These are phyloP conservation scores for Calcarius lapponicus DNA, from an alignment of 2,797 vertebrate genomes.

Conservation along the genomic window DNA sequence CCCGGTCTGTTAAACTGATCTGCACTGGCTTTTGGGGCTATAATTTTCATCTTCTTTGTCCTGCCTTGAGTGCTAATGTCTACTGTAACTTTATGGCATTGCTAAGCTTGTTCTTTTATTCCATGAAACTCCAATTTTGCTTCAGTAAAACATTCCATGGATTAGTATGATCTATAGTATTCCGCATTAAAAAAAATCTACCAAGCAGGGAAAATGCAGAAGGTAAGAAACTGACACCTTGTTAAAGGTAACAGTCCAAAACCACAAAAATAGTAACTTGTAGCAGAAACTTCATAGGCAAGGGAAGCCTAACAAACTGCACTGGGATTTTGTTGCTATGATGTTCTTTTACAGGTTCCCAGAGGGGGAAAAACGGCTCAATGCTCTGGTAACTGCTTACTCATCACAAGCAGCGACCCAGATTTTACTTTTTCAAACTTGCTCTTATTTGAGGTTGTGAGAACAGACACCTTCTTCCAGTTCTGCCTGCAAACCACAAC, in stretches of 20 bases:
- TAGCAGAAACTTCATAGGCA: not conserved
- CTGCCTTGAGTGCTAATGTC: not conserved
- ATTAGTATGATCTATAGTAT: not conserved
- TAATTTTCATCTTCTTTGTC: not conserved
- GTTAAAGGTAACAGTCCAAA: not conserved
- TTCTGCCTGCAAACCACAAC: conserved; percentile 18
- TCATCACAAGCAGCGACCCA: conserved; percentile 51
- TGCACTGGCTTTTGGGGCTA: not conserved
- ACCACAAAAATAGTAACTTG: not conserved
- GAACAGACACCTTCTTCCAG: conserved; percentile 13
- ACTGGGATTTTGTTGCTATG: conserved; percentile 34
- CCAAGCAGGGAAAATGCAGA: not conserved
- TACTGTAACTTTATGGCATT: not conserved
- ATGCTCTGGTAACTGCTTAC: conserved; percentile 4
- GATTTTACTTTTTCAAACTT: conserved; percentile 2
- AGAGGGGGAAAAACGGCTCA: not conserved
- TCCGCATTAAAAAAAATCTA: not conserved
- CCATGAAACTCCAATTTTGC: not conserved
- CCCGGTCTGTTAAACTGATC: not conserved
- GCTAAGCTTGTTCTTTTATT: not conserved
- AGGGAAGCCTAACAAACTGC: conserved; percentile 23
- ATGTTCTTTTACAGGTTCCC: conserved; percentile 16
- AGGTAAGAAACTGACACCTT: not conserved
- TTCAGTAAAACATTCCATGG: not conserved
- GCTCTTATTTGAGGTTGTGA: conserved; percentile 15